Conservation (phyloP, 2,113 vertebrate species). For the Platycercus adscitus region DNA sequence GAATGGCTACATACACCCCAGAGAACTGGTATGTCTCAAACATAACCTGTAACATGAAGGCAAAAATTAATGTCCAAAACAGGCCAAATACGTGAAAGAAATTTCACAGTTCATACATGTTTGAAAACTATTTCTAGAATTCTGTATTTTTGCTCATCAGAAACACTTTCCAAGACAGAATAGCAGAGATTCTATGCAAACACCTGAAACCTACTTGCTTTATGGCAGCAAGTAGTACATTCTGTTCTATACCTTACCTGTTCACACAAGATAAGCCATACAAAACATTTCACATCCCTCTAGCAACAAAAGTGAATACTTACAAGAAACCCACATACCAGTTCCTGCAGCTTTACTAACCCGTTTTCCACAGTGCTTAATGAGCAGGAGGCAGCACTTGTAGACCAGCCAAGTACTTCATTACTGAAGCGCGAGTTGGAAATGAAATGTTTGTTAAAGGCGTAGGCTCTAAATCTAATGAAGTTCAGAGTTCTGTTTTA, state of each 20-base stretch:
- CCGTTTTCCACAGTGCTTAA: neutral
- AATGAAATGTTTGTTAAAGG: slow-evolving; percentile 21
- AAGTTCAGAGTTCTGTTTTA: neutral
- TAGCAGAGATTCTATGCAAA: neutral
- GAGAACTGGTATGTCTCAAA: slow-evolving; percentile 98
- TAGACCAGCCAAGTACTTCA: neutral
- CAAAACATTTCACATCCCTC: neutral
- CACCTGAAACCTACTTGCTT: neutral
- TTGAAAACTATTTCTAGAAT: neutral
- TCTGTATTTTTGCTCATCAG: neutral
- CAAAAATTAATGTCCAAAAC: slow-evolving; percentile 21
- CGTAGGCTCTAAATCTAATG: neutral
- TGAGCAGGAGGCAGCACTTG: neutral
- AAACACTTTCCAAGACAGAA: neutral
- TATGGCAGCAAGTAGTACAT: neutral
- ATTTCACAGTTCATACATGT: fast-evolving
- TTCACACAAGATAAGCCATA: neutral
- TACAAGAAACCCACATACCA: neutral
- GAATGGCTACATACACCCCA: slow-evolving; percentile 97
- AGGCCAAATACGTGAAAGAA: neutral
- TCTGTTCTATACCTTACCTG: neutral
- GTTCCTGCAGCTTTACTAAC: slow-evolving; percentile 6
- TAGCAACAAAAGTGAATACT: neutral
- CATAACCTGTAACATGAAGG: slow-evolving; percentile 87
- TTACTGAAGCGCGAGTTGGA: neutral